A percentile compares a stretch with the other conserved stretches of the same genome.
phyloP scores from a whole-genome alignment of 2,113 vertebrate species.

The Triplophysa tibetana region DNA sequence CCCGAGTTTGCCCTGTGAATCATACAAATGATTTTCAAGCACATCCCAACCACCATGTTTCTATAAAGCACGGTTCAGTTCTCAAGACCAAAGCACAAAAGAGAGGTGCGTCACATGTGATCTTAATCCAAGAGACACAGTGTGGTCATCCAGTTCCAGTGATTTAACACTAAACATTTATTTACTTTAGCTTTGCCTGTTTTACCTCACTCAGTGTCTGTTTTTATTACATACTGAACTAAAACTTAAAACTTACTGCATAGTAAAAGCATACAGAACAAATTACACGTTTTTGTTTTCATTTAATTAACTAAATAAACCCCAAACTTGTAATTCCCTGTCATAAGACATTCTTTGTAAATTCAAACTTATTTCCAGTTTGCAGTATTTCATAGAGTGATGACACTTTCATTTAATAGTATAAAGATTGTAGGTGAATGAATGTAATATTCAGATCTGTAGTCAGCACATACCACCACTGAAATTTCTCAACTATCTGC shows the following conservation, averaged over 20 bases:
- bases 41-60: conserved; percentile 15
- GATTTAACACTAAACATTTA: background rate
- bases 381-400: background rate
- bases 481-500: background rate
- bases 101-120: background rate
- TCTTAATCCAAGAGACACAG: background rate
- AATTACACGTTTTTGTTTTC: background rate
- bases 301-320: background rate
- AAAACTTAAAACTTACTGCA: background rate
- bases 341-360: no score
- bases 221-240: background rate
- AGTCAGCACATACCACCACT: background rate
- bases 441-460: background rate
- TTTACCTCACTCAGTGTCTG: background rate
- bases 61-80: background rate
- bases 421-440: background rate
- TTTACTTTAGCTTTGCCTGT: background rate
- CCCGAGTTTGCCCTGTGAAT: conserved; percentile 1
- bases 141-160: background rate
- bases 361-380: no score
- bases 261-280: background rate
- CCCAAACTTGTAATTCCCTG: no score
- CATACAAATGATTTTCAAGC: background rate
- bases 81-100: background rate
- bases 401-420: background rate